These are phyloP conservation scores for Sphenopsis melanotis DNA, from an alignment of 2,797 vertebrate genomes.

Conservation along the genomic window DNA sequence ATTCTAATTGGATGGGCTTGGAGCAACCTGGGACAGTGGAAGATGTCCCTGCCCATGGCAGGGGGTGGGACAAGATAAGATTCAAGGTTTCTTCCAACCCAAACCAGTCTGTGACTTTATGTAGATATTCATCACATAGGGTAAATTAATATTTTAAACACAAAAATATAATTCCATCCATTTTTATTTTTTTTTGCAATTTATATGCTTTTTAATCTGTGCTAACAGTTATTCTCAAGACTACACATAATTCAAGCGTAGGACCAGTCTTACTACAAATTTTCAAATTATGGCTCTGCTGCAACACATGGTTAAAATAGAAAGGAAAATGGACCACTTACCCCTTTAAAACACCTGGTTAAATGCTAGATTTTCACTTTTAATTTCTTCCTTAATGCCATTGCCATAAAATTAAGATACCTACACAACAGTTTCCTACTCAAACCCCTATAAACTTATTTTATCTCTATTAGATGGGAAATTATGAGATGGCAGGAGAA, in stretches of 20 bases:
- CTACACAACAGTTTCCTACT: background rate
- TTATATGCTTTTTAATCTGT: background rate
- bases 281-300: background rate
- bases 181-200: background rate
- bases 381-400: background rate
- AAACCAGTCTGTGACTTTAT: background rate
- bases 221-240: background rate
- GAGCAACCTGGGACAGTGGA: background rate
- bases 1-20: background rate
- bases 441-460: background rate
- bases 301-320: background rate
- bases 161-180: background rate
- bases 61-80: fast-evolving
- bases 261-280: background rate
- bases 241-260: background rate
- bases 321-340: background rate
- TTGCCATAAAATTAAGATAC: background rate
- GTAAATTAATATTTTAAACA: background rate
- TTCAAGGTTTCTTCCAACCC: background rate
- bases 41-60: background rate
- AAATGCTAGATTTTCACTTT: background rate
- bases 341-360: background rate
- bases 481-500: background rate
- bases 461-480: background rate
- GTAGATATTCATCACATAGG: background rate